Base-by-base conservation (phyloP, 2,888 invertebrate species). In the Leptopilina syphax region DNA sequence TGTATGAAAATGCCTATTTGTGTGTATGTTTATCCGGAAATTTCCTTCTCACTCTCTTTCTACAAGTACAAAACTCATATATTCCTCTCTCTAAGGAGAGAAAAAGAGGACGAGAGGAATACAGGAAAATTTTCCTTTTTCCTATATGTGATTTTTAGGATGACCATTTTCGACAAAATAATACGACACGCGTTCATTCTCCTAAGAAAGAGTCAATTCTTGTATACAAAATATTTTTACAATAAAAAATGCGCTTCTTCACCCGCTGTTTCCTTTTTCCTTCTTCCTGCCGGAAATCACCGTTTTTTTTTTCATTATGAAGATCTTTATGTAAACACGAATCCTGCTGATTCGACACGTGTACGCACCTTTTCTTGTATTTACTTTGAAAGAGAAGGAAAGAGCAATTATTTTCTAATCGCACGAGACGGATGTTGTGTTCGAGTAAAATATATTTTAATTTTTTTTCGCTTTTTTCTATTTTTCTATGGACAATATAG, bases 331-430 rank as follows among this genome's bases (percentile, higher is more conserved):
- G 80, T 82, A 83, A 77, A 78, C 65, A 78, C 54, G 79, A 80
- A 80, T 83, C 88, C 89, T 82, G 87, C 89, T 86, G 88, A 81
- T 77, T 86, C 81, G 89, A 89, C 90, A 88, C 90, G 88, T 87
- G 90, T 84, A 85, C 84, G 12, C 12, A 85, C 84, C 82, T 78
- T 73, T 70, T 77, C 77, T 65, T 79, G 63, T 34, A 34, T 34
- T 50, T 73, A 65, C 44, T 63, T 34, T 66, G 66, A 66, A 65
- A 27, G 65, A 44, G 4, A 47, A 5, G 50, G 18, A 47, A 27
- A 47, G 50, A 34, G 65, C 77, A 54, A 50, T 77, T 50, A 65
- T 63, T 65, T 77, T 65, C 65, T 66, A 66, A 65, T 54, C 66
- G 68, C 79, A 79, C 76, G 79, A 79, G 79, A 57, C 79, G 76